Conservation (phyloP, 2,888 invertebrate genomes). For the Acleris sparsana region DNA sequence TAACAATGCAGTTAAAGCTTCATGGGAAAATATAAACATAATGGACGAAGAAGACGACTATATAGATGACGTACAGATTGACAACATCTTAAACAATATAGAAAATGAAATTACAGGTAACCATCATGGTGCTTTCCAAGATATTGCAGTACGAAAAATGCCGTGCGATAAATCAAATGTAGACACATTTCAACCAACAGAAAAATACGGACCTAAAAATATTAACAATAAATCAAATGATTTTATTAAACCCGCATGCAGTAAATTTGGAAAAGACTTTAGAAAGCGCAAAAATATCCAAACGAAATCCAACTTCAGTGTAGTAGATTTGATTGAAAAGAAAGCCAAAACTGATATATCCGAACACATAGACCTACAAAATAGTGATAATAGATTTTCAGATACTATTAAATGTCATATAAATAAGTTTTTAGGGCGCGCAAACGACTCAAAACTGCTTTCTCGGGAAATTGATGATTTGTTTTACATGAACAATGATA, state of each 20-base stretch:
- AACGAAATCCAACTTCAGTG: slow-evolving; percentile 58
- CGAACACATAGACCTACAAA: slow-evolving; percentile 33
- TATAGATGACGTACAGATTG: slow-evolving; percentile 56
- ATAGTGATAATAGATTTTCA: slow-evolving; percentile 54
- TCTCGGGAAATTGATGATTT: slow-evolving; percentile 43
- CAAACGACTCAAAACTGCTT: slow-evolving; percentile 36
- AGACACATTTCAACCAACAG: neutral
- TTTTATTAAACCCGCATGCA: slow-evolving; percentile 9
- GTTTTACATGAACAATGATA: slow-evolving; percentile 33
- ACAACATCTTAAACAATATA: slow-evolving; percentile 62
- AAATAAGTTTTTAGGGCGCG: slow-evolving; percentile 56
- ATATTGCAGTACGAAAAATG: neutral
- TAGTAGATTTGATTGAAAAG: slow-evolving; percentile 61
- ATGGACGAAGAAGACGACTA: slow-evolving; percentile 46
- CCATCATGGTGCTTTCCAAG: neutral
- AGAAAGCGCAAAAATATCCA: slow-evolving; percentile 37
- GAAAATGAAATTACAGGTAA: slow-evolving; percentile 61
- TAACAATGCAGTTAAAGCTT: slow-evolving; percentile 20
- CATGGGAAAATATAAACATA: slow-evolving; percentile 34
- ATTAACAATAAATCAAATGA: neutral
- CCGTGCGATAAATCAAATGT: neutral
- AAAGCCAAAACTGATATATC: slow-evolving; percentile 50
- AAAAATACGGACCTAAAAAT: slow-evolving; percentile 32
- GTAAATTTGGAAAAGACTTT: slow-evolving; percentile 32
- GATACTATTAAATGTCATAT: slow-evolving; percentile 62